Base-by-base conservation (phyloP, 2,797 vertebrate genomes). In the Chaetodon trifasciatus region DNA sequence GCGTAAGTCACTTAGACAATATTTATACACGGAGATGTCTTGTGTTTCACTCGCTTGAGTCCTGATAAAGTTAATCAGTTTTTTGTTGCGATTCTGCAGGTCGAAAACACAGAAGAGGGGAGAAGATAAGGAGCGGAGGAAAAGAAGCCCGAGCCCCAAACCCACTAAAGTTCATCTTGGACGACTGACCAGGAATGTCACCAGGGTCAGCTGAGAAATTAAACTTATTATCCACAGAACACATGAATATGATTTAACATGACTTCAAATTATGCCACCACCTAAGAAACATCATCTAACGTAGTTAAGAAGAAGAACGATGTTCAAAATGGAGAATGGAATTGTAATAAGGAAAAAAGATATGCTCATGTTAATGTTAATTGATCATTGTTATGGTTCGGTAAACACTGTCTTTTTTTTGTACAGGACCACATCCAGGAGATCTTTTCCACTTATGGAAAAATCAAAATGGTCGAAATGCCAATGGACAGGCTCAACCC, bases 401-500 rank as follows among this genome's bases (percentile, higher is more conserved):
- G 28, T 28, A 28, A 28, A 28, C 11, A 5, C 24, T 42, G 4
- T 37, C 35, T 64, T 72, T 52, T 63, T 63, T 74, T 47, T 76
- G 10, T 23, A 40, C 88, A 99, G 98, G 97, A 98, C 74, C 98
- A 99, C 93, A 97, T 99, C 56, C 97, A 97, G 94, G 98, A 98
- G 91, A 99, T 99, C 83, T 99, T 99, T 92, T 96, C 97, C 79
- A 97, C 97, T 55, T 99, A 99, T 0, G 97, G 98, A 50, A 98
- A 98, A 91, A 97, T 99, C 84, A 99, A 99, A 91, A 96, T 96
- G 96, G 96, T 98, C 13, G 97, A 99, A 74, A 96, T 99, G 96
- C 97, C 97, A 3, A 92, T 96, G 23, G 97, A 99, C 86, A 95
- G 97, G 70, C 86, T 96, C 75, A 96, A 98, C 71, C 96, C 96